Base-by-base conservation (phyloP, 2,797 vertebrate species). In the Hypotaenidia philippensis region DNA sequence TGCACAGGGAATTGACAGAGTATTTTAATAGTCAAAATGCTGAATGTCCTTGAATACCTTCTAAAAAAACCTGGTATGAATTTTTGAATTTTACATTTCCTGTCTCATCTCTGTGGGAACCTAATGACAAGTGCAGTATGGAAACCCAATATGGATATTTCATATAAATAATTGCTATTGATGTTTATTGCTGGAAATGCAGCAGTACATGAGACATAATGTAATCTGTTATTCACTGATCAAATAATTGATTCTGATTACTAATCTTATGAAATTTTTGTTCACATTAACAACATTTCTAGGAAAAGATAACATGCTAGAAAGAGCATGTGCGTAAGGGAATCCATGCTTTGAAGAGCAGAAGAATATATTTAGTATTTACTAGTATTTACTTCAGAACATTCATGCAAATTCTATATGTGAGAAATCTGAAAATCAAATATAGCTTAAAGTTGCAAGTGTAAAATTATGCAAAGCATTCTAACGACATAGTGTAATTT, bases 11-110 rank as follows among this genome's bases (percentile, higher is more conserved):
- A 90, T 41, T 66, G 79, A 83, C 63, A 85, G 75, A 80, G 79
- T 83, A 81, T 87, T 93, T 91, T 88, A 93, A 76, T 63, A 57
- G 91, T 66, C 82, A 83, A 26, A 95, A 87, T 32, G 49, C 53
- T 85, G 70, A 66, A 93, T 52, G 80, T 74, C 52, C 76, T 77
- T 89, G 66, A 87, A 90, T 63, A 60, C n/a, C 56, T 95, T 75
- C 74, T 94, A 90, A 93, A 68, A 88, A 94, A 90, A 81, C 40
- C 41, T 18, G 8, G 80, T 55, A 63, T 59, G 68, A 85, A 85
- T 87, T 87, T 86, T 68, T 82, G 68, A 55, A 79, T 85, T 89
- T 83, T 85, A 49, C 26, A 13, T 81, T 92, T 93, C 44, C 49
- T 66, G 32, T 68, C 27, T 59, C 52, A 72, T 47, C 56, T 88